phyloP scores from a whole-genome alignment of 2,888 invertebrate genomes.

The Argyresthia albistria region DNA sequence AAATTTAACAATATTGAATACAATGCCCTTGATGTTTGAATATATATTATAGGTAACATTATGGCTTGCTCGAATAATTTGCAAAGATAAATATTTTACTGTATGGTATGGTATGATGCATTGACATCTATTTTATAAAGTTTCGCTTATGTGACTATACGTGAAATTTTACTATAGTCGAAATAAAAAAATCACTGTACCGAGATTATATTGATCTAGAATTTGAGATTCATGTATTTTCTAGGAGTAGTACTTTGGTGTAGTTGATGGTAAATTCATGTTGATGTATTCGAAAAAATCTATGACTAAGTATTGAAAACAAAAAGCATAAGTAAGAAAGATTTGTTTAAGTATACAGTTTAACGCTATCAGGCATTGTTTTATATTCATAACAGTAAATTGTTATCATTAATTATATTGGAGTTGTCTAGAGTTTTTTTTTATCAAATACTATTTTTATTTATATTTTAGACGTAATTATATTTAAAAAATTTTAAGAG shows the following conservation, averaged over 20 bases:
- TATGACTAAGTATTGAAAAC: background rate
- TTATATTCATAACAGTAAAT: too few species aligned
- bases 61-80: conserved; percentile 5
- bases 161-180: conserved; percentile 1
- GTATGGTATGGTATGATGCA: background rate
- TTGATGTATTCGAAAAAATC: background rate
- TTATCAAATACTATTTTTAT: conserved; percentile 19
- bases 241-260: background rate
- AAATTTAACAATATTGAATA: too few species aligned
- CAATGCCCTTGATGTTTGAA: background rate
- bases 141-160: conserved; percentile 1
- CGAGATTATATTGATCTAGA: background rate
- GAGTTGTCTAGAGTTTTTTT: conserved; percentile 11
- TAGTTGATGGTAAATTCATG: background rate
- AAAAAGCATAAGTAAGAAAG: background rate
- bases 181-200: background rate
- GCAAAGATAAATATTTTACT: conserved; percentile 2
- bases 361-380: too few species aligned
- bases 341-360: too few species aligned
- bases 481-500: conserved; percentile 34
- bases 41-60: background rate
- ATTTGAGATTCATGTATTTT: background rate
- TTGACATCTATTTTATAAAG: background rate
- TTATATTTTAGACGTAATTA: conserved; percentile 17
- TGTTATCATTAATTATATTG: conserved; percentile 7